Evolutionary conservation across 2,888 invertebrate genomes (phyloP).

Genomic region (Drosophila mayaguana): DNA sequence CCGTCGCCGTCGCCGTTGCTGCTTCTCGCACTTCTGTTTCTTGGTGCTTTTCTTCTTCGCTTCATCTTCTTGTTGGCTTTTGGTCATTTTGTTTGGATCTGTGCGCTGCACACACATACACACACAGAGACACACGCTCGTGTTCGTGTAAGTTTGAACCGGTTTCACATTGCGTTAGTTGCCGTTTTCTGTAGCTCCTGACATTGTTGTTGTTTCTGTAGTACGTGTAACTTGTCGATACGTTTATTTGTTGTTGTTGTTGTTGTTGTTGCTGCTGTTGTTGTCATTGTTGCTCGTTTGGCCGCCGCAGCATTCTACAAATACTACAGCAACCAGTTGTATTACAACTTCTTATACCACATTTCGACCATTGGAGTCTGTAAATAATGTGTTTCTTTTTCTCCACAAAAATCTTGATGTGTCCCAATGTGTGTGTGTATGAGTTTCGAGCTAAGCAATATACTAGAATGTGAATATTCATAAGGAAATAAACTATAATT

Average conservation of each 20-base stretch:
- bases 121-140: constrained; percentile 26
- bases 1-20: constrained; percentile 8
- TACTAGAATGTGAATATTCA: constrained; percentile 22
- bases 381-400: constrained; percentile 26
- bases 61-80: constrained; percentile 72
- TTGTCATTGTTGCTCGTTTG: constrained; percentile 44
- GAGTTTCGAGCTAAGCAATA: constrained; percentile 1
- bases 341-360: constrained; percentile 74
- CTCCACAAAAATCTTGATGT: constrained; percentile 8
- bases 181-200: constrained; percentile 54
- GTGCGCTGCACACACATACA: constrained; percentile 42
- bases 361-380: constrained; percentile 41
- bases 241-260: constrained; percentile 48
- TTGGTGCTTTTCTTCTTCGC: constrained; percentile 50
- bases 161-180: constrained; percentile 74
- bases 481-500: too few species aligned
- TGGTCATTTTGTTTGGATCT: constrained; percentile 65
- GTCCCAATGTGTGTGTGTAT: constrained; percentile 2
- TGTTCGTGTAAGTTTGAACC: constrained; percentile 58
- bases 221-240: constrained; percentile 62
- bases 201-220: constrained; percentile 51
- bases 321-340: constrained; percentile 76
- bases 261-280: constrained; percentile 40
- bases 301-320: constrained; percentile 68
- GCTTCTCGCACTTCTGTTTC: constrained; percentile 45